phyloP scores from a whole-genome alignment of 2,797 vertebrate species.

The Muraenolepis orangiensis region DNA sequence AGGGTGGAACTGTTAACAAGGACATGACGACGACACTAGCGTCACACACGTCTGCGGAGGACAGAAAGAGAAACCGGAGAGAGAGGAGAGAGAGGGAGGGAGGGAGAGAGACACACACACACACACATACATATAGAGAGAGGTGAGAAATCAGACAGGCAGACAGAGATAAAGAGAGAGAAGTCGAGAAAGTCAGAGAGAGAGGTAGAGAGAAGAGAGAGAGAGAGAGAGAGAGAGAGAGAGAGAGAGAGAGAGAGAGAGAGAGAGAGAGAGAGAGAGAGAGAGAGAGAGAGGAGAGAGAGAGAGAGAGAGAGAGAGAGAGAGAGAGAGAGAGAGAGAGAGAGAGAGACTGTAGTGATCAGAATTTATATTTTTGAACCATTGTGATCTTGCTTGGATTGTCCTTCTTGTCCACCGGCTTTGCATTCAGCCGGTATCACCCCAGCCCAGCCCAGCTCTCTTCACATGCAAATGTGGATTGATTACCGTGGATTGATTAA shows the following conservation, averaged over 20 bases:
- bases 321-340: neutral
- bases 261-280: too few species aligned
- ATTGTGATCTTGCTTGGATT: neutral
- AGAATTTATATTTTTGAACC: neutral
- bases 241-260: neutral
- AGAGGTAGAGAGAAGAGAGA: neutral
- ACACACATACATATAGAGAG: too few species aligned
- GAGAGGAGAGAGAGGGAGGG: too few species aligned
- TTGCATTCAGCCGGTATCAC: constrained; percentile 12
- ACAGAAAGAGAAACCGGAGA: too few species aligned
- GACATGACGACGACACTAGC: neutral
- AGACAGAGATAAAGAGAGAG: too few species aligned
- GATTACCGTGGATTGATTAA: too few species aligned
- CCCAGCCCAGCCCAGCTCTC: neutral
- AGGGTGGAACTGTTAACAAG: too few species aligned
- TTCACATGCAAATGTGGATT: constrained; percentile 44
- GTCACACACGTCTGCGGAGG: too few species aligned
- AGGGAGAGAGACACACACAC: too few species aligned
- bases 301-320: neutral
- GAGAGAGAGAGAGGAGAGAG: neutral
- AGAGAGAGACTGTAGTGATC: neutral
- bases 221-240: neutral
- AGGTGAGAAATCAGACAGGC: too few species aligned
- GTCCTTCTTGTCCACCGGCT: neutral
- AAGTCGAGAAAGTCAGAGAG: too few species aligned